These are phyloP conservation scores for Pediacus dermestoides DNA, from an alignment of 2,888 invertebrate species.

Conservation along the genomic window DNA sequence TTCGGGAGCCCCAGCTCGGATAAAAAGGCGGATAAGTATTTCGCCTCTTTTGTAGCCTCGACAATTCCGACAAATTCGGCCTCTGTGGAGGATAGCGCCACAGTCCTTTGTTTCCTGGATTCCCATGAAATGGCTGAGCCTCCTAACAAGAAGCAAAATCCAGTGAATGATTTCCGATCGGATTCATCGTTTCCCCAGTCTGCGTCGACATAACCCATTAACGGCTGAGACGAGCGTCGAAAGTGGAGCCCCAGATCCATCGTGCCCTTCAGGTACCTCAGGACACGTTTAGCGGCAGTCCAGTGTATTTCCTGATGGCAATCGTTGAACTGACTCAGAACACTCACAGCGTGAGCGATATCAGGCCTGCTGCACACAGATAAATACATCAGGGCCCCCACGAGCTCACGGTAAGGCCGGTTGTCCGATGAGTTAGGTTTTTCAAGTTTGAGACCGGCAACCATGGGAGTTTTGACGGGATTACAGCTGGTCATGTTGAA, in stretches of 20 bases:
- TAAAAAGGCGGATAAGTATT: conserved; percentile 15
- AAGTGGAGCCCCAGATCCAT: conserved; percentile 21
- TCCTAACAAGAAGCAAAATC: conserved; percentile 18
- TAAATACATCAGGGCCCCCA: conserved; percentile 17
- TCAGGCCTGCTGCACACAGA: conserved; percentile 15
- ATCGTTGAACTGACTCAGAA: conserved; percentile 20
- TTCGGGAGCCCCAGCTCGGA: not conserved
- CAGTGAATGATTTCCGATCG: conserved; percentile 22
- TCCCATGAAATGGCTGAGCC: conserved; percentile 13
- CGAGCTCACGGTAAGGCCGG: not conserved
- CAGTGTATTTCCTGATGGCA: conserved; percentile 22
- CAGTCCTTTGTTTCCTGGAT: conserved; percentile 21
- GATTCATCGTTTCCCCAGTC: conserved; percentile 21
- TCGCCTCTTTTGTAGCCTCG: conserved; percentile 25
- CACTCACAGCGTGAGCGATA: conserved; percentile 16
- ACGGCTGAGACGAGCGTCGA: conserved; percentile 11
- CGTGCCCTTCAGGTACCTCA: conserved; percentile 29
- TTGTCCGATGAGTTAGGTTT: too few species aligned
- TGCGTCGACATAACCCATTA: conserved; percentile 34
- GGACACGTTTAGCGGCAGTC: conserved; percentile 32
- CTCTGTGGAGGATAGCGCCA: conserved; percentile 25
- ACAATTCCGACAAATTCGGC: conserved; percentile 25
- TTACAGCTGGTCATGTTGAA: not conserved
- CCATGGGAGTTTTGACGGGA: not conserved
- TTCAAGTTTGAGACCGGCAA: not conserved